A percentile compares a stretch with the other conserved stretches of the same genome.
Conservation (phyloP, 2,888 invertebrate genomes). For the Eulithis prunata region DNA sequence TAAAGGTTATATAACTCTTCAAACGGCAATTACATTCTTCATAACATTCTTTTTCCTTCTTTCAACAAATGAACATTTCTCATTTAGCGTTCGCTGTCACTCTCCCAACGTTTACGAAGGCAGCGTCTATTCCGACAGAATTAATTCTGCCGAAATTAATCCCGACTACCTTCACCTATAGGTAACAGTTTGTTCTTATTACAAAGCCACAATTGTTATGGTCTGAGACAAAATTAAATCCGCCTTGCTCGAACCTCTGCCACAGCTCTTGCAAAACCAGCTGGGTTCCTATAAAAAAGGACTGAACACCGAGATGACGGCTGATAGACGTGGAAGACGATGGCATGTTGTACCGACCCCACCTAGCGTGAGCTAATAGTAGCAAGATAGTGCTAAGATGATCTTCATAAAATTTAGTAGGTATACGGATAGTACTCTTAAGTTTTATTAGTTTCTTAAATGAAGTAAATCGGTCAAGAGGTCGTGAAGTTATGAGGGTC, state of each 20-base stretch:
- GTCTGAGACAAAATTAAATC: constrained; percentile 56
- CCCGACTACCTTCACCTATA: constrained; percentile 55
- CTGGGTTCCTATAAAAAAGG: background rate
- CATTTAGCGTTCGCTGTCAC: constrained; percentile 14
- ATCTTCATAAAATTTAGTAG: no score
- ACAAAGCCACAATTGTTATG: constrained; percentile 58
- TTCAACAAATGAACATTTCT: constrained; percentile 9
- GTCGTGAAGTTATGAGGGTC: no score
- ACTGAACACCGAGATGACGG: no score
- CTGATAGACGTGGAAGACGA: no score
- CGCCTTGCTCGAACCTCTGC: constrained; percentile 43
- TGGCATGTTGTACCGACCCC: no score
- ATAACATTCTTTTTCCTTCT: background rate
- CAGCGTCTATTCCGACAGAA: constrained; percentile 50
- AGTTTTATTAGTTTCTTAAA: no score
- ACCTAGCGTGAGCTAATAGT: no score
- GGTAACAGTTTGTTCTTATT: constrained; percentile 63
- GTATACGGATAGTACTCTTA: no score
- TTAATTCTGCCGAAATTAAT: constrained; percentile 64
- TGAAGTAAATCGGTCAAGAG: no score
- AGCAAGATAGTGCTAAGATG: no score
- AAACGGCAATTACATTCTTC: no score
- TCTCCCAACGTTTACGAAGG: constrained; percentile 42
- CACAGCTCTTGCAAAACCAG: constrained; percentile 10
- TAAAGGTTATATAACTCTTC: no score